These are phyloP conservation scores for Sisyra terminalis DNA, from an alignment of 2,888 invertebrate species.

Conservation along the genomic window DNA sequence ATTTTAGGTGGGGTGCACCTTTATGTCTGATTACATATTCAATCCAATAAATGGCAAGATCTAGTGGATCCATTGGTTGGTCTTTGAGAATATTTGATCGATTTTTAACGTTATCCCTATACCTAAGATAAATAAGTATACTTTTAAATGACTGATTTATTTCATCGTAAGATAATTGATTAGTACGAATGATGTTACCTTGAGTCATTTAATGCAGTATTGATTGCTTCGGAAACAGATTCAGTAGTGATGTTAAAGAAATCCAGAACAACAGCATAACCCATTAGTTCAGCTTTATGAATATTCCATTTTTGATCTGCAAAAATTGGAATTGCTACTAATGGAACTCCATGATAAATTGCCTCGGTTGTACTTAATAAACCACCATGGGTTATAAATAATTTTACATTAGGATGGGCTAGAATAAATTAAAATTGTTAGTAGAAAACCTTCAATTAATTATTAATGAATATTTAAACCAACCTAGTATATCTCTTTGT, in stretches of 20 bases:
- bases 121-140: too few relatives aligned
- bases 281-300: slow-evolving; percentile 25
- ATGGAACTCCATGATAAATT: slow-evolving; percentile 28
- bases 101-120: slow-evolving; percentile 7
- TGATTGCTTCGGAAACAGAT: slow-evolving; percentile 9
- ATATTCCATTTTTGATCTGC: slow-evolving; percentile 33
- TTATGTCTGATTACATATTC: slow-evolving; percentile 9
- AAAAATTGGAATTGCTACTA: slow-evolving; percentile 33
- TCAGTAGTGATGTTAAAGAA: slow-evolving; percentile 26
- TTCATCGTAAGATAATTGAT: too few relatives aligned
- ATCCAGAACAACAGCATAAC: slow-evolving; percentile 24
- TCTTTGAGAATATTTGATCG: slow-evolving; percentile 8
- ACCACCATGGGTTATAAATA: slow-evolving; percentile 42
- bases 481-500: slow-evolving; percentile 22
- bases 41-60: slow-evolving; percentile 10
- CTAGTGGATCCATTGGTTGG: slow-evolving; percentile 6
- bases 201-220: too few relatives aligned
- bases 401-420: slow-evolving; percentile 35
- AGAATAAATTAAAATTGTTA: slow-evolving; percentile 8
- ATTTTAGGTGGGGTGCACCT: slow-evolving; percentile 9
- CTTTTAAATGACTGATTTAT: too few relatives aligned
- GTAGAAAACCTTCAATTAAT: too few relatives aligned
- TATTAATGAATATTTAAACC: background rate
- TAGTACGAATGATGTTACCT: too few relatives aligned
- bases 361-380: slow-evolving; percentile 37